phyloP scores from a whole-genome alignment of 2,797 vertebrate species.

The Borostomias antarcticus region DNA sequence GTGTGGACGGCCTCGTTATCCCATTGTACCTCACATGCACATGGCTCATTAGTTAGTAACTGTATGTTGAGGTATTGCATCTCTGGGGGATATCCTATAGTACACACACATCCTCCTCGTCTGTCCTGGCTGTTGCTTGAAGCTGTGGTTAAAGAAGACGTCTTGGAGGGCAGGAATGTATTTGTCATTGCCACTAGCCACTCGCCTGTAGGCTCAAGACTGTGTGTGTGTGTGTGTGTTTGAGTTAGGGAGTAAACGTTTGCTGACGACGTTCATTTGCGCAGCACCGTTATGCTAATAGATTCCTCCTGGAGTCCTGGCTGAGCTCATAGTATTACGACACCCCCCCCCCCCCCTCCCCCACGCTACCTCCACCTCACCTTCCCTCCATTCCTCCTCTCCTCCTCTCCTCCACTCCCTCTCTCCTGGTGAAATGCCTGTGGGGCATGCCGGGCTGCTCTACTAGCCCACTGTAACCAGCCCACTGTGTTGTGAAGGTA shows the following conservation, averaged over 20 bases:
- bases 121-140: not conserved
- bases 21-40: no score
- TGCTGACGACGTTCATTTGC: slow-evolving; percentile 11
- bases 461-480: slow-evolving; percentile 21
- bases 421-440: slow-evolving; percentile 19
- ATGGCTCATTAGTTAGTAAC: not conserved
- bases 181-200: slow-evolving; percentile 17
- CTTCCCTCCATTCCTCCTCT: no score
- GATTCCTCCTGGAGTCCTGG: slow-evolving; percentile 33
- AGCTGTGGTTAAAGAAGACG: slow-evolving; percentile 21
- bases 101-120: not conserved
- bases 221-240: not conserved
- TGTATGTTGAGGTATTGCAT: slow-evolving; percentile 9
- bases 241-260: not conserved
- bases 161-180: slow-evolving; percentile 26
- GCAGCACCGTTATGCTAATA: slow-evolving; percentile 27
- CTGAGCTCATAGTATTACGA: not conserved
- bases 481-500: not conserved
- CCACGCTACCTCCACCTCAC: not conserved
- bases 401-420: no score
- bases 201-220: slow-evolving; percentile 11
- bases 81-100: not conserved
- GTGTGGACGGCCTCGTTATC: not conserved
- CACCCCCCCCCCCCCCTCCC: not conserved
- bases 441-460: slow-evolving; percentile 22